phyloP scores from a whole-genome alignment of 2,113 vertebrate genomes.

The Lampris incognitus region DNA sequence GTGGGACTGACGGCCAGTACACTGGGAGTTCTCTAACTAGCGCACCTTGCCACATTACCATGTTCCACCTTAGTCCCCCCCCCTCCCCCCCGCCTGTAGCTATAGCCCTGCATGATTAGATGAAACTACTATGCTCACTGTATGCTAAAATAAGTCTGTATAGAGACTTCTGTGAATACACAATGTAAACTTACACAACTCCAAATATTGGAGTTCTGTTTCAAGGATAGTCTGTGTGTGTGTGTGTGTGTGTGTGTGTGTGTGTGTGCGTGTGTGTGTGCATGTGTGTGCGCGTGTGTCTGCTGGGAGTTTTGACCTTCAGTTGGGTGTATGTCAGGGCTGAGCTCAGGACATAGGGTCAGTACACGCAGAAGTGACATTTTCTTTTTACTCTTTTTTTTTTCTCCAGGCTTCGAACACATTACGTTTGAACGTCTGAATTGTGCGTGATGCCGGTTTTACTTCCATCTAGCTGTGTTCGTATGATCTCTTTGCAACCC shows the following conservation, averaged over 20 bases:
- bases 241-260: conserved; percentile 22
- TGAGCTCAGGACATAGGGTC: conserved; percentile 48
- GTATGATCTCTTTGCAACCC: conserved; percentile 24
- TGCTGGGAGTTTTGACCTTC: background rate
- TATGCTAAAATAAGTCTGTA: conserved; percentile 79
- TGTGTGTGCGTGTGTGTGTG: background rate
- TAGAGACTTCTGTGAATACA: conserved; percentile 78
- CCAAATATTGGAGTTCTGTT: conserved; percentile 50
- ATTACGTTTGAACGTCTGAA: conserved; percentile 19
- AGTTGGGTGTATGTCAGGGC: conserved; percentile 36
- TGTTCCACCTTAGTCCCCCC: conserved; percentile 82
- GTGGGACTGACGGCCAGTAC: conserved; percentile 97
- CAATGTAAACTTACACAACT: conserved; percentile 67
- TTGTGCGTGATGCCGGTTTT: conserved; percentile 43
- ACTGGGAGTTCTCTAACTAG: conserved; percentile 77
- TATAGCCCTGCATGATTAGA: conserved; percentile 91
- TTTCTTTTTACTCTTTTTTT: conserved; percentile 20
- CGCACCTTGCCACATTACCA: conserved; percentile 88
- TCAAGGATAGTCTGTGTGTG: conserved; percentile 32
- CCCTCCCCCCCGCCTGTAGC: conserved; percentile 86
- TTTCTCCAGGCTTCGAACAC: conserved; percentile 36
- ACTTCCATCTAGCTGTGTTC: conserved; percentile 14
- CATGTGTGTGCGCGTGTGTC: background rate
- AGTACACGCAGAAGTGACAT: conserved; percentile 17
- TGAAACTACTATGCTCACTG: conserved; percentile 78